These are phyloP conservation scores for Syngnathus scovelli DNA, from an alignment of 2,113 vertebrate species.

Conservation along the genomic window DNA sequence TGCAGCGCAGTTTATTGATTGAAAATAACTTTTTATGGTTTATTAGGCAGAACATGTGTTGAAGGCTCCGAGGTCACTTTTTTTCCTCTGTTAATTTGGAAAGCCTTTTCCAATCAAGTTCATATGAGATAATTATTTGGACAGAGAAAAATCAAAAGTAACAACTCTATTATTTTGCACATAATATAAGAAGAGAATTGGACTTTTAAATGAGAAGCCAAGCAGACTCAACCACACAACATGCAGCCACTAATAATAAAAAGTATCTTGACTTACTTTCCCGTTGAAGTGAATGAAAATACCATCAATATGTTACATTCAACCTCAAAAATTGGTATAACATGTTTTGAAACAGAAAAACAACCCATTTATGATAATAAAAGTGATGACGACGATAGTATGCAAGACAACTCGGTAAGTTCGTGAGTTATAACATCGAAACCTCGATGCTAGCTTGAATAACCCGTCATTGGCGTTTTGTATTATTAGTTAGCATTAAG, in stretches of 20 bases:
- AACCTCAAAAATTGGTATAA: too few relatives aligned
- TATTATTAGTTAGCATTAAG: background rate
- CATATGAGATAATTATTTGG: too few relatives aligned
- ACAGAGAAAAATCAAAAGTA: too few relatives aligned
- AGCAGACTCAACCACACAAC: background rate
- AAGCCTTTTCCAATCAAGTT: background rate
- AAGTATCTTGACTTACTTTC: too few relatives aligned
- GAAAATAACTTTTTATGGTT: background rate
- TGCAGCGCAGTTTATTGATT: background rate
- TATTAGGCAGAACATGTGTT: background rate
- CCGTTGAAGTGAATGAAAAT: too few relatives aligned
- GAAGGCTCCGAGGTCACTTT: background rate
- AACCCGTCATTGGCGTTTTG: background rate
- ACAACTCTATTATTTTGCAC: background rate
- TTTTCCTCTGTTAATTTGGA: background rate
- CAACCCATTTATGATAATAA: too few relatives aligned
- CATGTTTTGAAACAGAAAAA: too few relatives aligned
- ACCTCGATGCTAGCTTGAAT: too few relatives aligned
- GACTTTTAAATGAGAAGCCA: background rate
- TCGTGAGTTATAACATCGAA: too few relatives aligned
- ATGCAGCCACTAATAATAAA: background rate
- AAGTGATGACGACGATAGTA: too few relatives aligned
- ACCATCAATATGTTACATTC: too few relatives aligned
- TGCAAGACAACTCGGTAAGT: background rate
- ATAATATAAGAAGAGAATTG: background rate